Evolutionary conservation across 2,113 vertebrate species (phyloP).

Genomic region (Plecotus auritus): DNA sequence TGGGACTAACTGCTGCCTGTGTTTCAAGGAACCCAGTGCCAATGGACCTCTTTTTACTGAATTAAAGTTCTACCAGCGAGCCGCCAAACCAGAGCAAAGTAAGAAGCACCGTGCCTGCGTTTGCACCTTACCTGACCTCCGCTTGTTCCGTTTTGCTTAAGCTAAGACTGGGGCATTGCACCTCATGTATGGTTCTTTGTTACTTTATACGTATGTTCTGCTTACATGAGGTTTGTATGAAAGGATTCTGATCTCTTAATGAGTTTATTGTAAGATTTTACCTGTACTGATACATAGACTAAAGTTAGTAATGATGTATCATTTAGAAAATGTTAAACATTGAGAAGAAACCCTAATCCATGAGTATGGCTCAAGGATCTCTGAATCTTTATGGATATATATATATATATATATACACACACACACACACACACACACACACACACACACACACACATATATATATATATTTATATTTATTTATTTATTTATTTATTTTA

Average conservation of each 20-base stretch:
- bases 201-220: background rate
- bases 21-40: conserved; percentile 92
- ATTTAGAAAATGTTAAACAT: background rate
- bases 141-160: background rate
- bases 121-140: background rate
- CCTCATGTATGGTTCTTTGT: background rate
- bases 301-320: background rate
- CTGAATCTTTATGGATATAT: background rate
- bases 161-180: background rate
- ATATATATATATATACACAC: no score
- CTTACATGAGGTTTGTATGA: background rate
- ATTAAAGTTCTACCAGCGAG: conserved; percentile 97
- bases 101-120: conserved; percentile 68
- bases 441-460: no score
- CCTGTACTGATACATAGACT: background rate
- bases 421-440: no score
- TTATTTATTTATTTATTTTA: no score
- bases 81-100: conserved; percentile 96
- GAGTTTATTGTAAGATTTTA: background rate
- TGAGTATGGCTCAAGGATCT: background rate
- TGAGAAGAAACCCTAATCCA: background rate
- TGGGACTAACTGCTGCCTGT: conserved; percentile 60
- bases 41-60: conserved; percentile 98
- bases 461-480: no score
- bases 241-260: background rate